A percentile compares a stretch with the other conserved stretches of the same genome.
These are phyloP conservation scores for Cossypha polioptera DNA, from an alignment of 2,797 vertebrate genomes.

Conservation along the genomic window DNA sequence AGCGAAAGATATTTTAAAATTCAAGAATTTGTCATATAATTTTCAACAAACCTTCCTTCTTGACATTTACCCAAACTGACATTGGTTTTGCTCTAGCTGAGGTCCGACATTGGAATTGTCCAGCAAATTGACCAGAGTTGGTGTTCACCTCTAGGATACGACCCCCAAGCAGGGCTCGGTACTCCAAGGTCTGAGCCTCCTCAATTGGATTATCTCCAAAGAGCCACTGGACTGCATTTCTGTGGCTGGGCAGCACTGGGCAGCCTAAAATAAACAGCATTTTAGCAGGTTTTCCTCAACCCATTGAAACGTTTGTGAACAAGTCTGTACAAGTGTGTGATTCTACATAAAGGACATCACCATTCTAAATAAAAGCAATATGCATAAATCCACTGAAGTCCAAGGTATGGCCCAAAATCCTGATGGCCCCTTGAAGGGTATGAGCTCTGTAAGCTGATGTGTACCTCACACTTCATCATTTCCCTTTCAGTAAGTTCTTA, in stretches of 20 bases:
- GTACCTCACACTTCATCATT: not conserved
- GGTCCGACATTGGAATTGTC: constrained; percentile 77
- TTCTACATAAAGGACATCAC: not conserved
- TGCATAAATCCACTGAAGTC: not conserved
- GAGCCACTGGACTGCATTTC: constrained; percentile 76
- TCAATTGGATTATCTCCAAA: constrained; percentile 77
- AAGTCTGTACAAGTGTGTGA: accelerated
- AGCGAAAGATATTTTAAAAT: not conserved
- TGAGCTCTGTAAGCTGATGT: not conserved
- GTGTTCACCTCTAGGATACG: constrained; percentile 83
- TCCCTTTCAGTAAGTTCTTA: not conserved
- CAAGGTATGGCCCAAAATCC: not conserved
- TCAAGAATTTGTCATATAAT: constrained; percentile 49
- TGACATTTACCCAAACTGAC: constrained; percentile 80
- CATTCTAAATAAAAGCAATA: not conserved
- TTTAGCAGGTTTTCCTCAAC: not conserved
- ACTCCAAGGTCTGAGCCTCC: constrained; percentile 61
- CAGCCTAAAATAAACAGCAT: constrained; percentile 75
- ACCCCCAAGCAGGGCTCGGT: constrained; percentile 74
- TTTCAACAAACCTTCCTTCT: constrained; percentile 76
- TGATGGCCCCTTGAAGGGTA: not conserved
- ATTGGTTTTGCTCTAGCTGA: constrained; percentile 64
- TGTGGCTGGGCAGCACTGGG: constrained; percentile 76
- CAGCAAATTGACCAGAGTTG: constrained; percentile 69
- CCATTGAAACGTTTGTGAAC: not conserved